Base-by-base conservation (phyloP, 2,888 invertebrate species). In the Chrysodeixis includens region DNA sequence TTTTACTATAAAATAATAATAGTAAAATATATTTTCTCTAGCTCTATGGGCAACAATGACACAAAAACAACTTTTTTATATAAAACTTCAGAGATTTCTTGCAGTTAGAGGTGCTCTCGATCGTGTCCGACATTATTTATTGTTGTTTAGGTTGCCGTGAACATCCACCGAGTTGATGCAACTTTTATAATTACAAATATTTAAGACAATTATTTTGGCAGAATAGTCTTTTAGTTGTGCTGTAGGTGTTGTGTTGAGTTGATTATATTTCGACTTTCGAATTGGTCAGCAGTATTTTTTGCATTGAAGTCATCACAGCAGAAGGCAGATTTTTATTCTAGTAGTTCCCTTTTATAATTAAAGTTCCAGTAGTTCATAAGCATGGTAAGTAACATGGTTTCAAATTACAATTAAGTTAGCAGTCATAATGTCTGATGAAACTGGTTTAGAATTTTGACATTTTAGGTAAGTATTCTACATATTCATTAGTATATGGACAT, bases 381-480 rank as follows among this genome's bases (percentile, higher is more conserved):
- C 56, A 69, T 54, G 78, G 78, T 78, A 71, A 78, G 81, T 74
- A 71, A 49, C 20, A 46, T 64, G 40, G n/a, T 53, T 56, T 63
- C 0, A 67, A 64, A 59, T 61, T 57, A 60, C 70, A 51, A 65
- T 62, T 71, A 70, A 57, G 62, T 57, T 68, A 69, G 55, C 35
- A 74, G 74, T 57, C 20, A 35, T 66, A 30, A 56, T 18, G 22
- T 73, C 32, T 9, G 35, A 57, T n/a, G 58, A 62, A 62, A 69
- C 61, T 66, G 69, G 66, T 74, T 65, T 63, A 74, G 64, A 35
- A 55, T 49, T 55, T 30, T 18, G 54, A 8, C 10, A 8, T 30
- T 66, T 57, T 66, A 30, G 18, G 78, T 79, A 79, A 74, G 81
- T 79, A 80, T 62, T 72, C 59, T 62, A 66, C 18, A 35, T 70